Base-by-base conservation (phyloP, 2,888 invertebrate genomes). In the Acanthosepion lycidas region DNA sequence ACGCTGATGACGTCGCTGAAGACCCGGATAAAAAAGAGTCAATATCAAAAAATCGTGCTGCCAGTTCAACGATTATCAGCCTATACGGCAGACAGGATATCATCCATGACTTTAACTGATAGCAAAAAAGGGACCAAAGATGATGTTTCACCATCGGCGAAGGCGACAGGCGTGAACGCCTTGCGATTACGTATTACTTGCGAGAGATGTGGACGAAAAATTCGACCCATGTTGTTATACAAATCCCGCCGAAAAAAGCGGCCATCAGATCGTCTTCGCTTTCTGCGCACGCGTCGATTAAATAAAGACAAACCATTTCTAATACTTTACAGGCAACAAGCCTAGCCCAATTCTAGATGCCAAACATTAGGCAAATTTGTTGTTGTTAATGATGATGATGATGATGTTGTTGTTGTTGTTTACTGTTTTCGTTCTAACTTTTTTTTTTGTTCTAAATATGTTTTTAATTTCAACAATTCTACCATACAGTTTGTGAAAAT, bases 231-330 rank as follows among this genome's bases (percentile, higher is more conserved):
- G 78, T 33, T 78, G 4, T 78, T 78, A 33, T 78, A 78, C 78
- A 78, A 78, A n/a, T n/a, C 78, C 15, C 78, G 78, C 9, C 78
- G 78, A 33, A 78, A 78, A 78, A 78, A 78, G 78, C n/a, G 78
- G 15, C 78, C 78, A 5, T 78, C 78, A 6, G 78, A 78, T 33
- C 78, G 78, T 78, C 78, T 78, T 78, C 78, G 78, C 5, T 78
- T 78, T 33, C 78, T 78, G 78, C 78, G 78, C 15, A 78, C n/a
- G 78, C 78, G 78, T 15, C 78, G n/a, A 15, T 78, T 78, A 33
- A 78, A 78, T 78, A 78, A 78, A n/a, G 78, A 78, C 78, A 78
- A 78, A 33, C 78, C 78, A 33, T 78, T 78, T 78, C 78, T 78
- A 12, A 78, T 78, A n/a, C 20, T 78, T n/a, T 33, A 78, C 15